Evolutionary conservation across 2,113 vertebrate species (phyloP), one percentile per base, ranked within the genome.

Genomic region (Phalacrocorax carbo): DNA sequence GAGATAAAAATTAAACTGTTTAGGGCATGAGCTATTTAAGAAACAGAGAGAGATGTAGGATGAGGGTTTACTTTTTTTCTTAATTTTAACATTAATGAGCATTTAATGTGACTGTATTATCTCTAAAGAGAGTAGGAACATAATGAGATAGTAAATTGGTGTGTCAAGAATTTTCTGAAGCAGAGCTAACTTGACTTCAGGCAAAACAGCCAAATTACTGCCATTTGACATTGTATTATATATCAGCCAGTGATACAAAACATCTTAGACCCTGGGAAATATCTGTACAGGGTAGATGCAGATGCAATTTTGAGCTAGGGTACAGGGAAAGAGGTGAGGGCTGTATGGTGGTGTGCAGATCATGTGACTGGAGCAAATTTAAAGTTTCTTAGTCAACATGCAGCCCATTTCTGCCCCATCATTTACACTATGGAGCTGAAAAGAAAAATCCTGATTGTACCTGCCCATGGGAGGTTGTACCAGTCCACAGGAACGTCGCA

Each of bases 71-170:
- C 18, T 17, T 54, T 80, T 88, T 88, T 80, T 17, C 66, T 81
- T 83, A 82, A 84, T 94, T 86, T 86, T 68, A 82, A 68, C 2
- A 44, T 88, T 96, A 94, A 96, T 84, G 86, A 93, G 72, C 72
- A 92, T 89, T 94, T 96, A 93, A 94, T 89, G 48, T 84, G 80
- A 82, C 64, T 82, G 15, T 64, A 55, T 89, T 96, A 94, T 90
- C 86, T 94, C 80, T 96, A 71, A 86, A 92, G 94, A 78, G 66
- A 79, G 38, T 62, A 60, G 38, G 51, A 95, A 64, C 73, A 89
- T 92, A 95, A 95, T 96, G 69, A 95, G 51, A 86, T 84, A 78
- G 80, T 91, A 96, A 96, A 96, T 88, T 91, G 84, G 38, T 22
- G 32, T 89, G 80, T 89, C 86, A 92, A 94, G 83, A 79, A 91